Conservation (phyloP, 2,888 invertebrate genomes). For the Drosophila birchii region DNA sequence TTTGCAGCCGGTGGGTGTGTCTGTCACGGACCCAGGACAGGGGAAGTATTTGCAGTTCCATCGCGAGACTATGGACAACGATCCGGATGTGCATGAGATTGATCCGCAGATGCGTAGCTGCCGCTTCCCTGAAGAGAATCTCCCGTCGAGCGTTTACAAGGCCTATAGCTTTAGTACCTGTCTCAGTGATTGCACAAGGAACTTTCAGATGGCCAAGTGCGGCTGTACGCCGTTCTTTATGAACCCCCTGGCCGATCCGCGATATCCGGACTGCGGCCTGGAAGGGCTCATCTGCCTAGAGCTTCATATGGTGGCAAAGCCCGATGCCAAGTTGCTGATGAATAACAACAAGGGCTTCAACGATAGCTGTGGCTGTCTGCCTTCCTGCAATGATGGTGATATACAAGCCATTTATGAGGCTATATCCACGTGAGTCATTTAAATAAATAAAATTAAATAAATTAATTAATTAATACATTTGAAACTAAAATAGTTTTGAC, state of each 20-base stretch:
- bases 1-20: conserved; percentile 54
- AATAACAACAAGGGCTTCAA: conserved; percentile 18
- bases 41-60: conserved; percentile 82
- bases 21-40: conserved; percentile 45
- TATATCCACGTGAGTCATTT: conserved; percentile 45
- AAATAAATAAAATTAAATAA: too few relatives aligned
- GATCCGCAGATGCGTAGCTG: conserved; percentile 88
- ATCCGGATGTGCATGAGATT: conserved; percentile 87
- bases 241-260: conserved; percentile 85
- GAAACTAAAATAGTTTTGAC: conserved; percentile 20
- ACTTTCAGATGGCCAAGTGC: conserved; percentile 87
- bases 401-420: conserved; percentile 85
- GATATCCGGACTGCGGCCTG: conserved; percentile 86
- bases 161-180: conserved; percentile 91
- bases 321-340: conserved; percentile 85
- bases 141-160: conserved; percentile 86
- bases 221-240: conserved; percentile 89
- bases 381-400: conserved; percentile 90
- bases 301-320: conserved; percentile 53
- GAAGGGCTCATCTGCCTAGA: conserved; percentile 88
- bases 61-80: conserved; percentile 88
- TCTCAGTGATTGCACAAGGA: conserved; percentile 88
- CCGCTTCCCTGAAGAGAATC: conserved; percentile 88
- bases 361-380: conserved; percentile 87
- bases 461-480: background rate